Percentiles rank a stretch among this genome's conserved stretches.
Evolutionary conservation across 2,888 invertebrate genomes (phyloP).

Genomic region (Polietes domitor): DNA sequence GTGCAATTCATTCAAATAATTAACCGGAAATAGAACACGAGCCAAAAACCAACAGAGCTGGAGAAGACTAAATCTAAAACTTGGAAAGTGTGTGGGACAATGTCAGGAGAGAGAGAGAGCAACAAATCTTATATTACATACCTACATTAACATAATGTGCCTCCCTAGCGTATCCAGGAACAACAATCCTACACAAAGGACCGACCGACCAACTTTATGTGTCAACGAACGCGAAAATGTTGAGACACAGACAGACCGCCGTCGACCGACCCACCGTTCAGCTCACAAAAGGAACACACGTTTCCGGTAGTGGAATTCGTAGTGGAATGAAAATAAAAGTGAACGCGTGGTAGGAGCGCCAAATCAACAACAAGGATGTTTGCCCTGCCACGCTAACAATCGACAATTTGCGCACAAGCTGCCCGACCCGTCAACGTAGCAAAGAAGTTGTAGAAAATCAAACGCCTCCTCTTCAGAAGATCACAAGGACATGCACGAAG

Average conservation of each 20-base stretch:
- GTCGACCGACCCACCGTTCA: not conserved
- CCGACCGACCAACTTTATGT: constrained; percentile 40
- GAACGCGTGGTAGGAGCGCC: constrained; percentile 64
- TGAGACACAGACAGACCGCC: constrained; percentile 28
- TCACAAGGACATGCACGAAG: constrained; percentile 29
- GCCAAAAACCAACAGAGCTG: constrained; percentile 70
- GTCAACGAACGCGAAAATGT: constrained; percentile 65
- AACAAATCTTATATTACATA: constrained; percentile 60
- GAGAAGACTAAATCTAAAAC: constrained; percentile 33
- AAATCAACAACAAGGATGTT: constrained; percentile 73
- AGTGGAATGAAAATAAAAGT: constrained; percentile 75
- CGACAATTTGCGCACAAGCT: constrained; percentile 16
- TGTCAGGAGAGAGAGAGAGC: not conserved
- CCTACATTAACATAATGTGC: constrained; percentile 51
- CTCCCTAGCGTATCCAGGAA: constrained; percentile 55
- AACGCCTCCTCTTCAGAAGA: constrained; percentile 57
- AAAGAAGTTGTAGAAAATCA: constrained; percentile 18
- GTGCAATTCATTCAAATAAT: constrained; percentile 73
- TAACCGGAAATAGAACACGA: constrained; percentile 81
- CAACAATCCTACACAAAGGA: constrained; percentile 29
- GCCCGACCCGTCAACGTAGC: not conserved
- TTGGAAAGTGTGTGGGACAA: constrained; percentile 50
- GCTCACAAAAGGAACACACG: constrained; percentile 71
- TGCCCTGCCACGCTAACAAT: not conserved
- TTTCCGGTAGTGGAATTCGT: constrained; percentile 74